These are phyloP conservation scores for Octodonta nipae DNA, from an alignment of 2,888 invertebrate genomes.

Conservation along the genomic window DNA sequence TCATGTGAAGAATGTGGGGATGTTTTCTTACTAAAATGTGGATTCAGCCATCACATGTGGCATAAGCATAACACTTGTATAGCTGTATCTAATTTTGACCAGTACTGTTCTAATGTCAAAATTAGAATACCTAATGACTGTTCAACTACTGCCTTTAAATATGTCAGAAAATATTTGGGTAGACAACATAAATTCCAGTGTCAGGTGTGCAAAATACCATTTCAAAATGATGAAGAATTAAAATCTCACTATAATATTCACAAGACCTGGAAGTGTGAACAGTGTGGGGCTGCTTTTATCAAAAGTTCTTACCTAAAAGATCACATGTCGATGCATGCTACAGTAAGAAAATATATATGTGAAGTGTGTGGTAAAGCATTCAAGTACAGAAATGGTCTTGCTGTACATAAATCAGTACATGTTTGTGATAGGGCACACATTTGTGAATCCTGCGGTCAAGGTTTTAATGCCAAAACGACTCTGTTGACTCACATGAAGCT, in stretches of 20 bases:
- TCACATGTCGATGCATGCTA: constrained; percentile 17
- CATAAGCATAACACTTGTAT: constrained; percentile 9
- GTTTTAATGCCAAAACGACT: constrained; percentile 23
- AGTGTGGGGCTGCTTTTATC: constrained; percentile 16
- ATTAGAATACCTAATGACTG: constrained; percentile 7
- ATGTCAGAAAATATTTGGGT: constrained; percentile 6
- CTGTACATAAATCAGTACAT: constrained; percentile 22
- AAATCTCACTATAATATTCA: constrained; percentile 13
- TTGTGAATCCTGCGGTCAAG: constrained; percentile 23
- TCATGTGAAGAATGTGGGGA: constrained; percentile 10
- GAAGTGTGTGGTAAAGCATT: constrained; percentile 23
- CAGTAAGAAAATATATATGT: constrained; percentile 19
- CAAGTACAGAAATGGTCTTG: constrained; percentile 21
- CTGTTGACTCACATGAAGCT: constrained; percentile 22
- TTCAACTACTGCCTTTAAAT: constrained; percentile 8
- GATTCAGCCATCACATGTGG: constrained; percentile 12
- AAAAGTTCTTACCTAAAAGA: constrained; percentile 17
- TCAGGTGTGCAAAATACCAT: constrained; percentile 9
- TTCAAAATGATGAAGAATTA: constrained; percentile 7
- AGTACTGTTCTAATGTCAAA: constrained; percentile 10
- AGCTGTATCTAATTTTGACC: constrained; percentile 6
- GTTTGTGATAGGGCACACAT: constrained; percentile 21
- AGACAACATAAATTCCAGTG: constrained; percentile 9
- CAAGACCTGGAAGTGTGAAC: constrained; percentile 16
- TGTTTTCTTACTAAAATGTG: constrained; percentile 10